A percentile compares a stretch with the other conserved stretches of the same genome.
Evolutionary conservation across 1,140 invertebrate species (phyloP).

Genomic region (Tetramorium alpestre): DNA sequence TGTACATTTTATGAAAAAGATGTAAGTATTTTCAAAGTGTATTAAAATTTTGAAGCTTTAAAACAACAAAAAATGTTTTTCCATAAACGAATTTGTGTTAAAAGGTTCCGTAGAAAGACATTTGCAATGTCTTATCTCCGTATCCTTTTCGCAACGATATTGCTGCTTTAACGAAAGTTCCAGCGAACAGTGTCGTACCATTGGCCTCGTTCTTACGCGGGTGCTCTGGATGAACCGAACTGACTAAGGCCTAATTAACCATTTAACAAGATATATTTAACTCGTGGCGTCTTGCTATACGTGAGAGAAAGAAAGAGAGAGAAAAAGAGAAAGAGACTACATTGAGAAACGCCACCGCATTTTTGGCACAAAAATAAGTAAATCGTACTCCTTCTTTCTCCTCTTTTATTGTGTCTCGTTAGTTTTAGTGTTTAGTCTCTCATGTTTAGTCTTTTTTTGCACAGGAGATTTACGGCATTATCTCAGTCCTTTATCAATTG

Average conservation of each 20-base stretch:
- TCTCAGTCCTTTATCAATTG: background rate
- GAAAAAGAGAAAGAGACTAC: slow-evolving; percentile 19
- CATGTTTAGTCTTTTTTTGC: background rate
- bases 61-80: slow-evolving; percentile 9
- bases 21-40: background rate
- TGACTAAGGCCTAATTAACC: slow-evolving; percentile 83
- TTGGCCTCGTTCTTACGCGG: slow-evolving; percentile 75
- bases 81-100: background rate
- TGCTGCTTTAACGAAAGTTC: slow-evolving; percentile 65
- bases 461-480: background rate
- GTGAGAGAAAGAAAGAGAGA: slow-evolving; percentile 60
- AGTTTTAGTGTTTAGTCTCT: no score
- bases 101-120: slow-evolving; percentile 25
- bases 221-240: slow-evolving; percentile 75
- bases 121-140: slow-evolving; percentile 19
- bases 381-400: background rate
- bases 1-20: background rate
- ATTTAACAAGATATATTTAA: slow-evolving; percentile 84
- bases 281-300: slow-evolving; percentile 60
- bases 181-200: slow-evolving; percentile 63
- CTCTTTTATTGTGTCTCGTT: background rate
- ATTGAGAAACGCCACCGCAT: background rate
- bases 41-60: background rate
- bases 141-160: slow-evolving; percentile 36
- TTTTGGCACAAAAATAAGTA: slow-evolving; percentile 31